These are phyloP conservation scores for Dipodomys ordii DNA, from an alignment of 2,113 vertebrate species.

Conservation along the genomic window DNA sequence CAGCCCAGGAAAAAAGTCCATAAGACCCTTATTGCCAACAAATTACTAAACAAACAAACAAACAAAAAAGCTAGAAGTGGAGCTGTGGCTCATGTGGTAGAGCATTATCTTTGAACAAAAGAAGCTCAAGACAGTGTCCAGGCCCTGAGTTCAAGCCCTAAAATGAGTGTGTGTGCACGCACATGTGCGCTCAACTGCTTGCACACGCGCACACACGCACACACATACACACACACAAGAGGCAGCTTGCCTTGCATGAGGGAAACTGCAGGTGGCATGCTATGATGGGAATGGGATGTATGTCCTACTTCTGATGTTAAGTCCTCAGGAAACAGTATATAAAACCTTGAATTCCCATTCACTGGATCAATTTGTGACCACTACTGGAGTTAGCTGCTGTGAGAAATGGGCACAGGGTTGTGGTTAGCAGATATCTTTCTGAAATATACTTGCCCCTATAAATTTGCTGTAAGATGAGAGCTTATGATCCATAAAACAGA, in stretches of 20 bases:
- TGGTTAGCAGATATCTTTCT: neutral
- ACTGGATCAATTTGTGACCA: neutral
- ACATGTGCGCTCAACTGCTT: no score
- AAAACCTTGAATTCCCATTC: neutral
- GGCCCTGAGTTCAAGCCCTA: no score
- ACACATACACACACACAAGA: no score
- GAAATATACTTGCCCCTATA: neutral
- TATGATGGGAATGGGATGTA: neutral
- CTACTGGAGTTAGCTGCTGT: neutral
- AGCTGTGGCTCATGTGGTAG: no score
- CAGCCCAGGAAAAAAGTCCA: no score
- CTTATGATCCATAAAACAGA: slow-evolving; percentile 8
- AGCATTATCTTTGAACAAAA: no score
- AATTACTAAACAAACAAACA: no score
- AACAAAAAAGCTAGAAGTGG: no score
- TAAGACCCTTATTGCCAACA: no score
- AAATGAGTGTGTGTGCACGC: no score
- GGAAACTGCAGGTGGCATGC: slow-evolving; percentile 8
- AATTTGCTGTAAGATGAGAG: neutral
- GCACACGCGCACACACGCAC: no score
- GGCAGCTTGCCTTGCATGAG: neutral
- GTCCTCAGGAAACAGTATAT: neutral
- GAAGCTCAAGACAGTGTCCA: no score
- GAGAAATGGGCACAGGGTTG: slow-evolving; percentile 23
- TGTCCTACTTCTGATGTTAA: neutral